Percentiles rank a stretch among this genome's conserved stretches.
Conservation (phyloP, 2,797 vertebrate species). For the Platyrinchus mystaceus region DNA sequence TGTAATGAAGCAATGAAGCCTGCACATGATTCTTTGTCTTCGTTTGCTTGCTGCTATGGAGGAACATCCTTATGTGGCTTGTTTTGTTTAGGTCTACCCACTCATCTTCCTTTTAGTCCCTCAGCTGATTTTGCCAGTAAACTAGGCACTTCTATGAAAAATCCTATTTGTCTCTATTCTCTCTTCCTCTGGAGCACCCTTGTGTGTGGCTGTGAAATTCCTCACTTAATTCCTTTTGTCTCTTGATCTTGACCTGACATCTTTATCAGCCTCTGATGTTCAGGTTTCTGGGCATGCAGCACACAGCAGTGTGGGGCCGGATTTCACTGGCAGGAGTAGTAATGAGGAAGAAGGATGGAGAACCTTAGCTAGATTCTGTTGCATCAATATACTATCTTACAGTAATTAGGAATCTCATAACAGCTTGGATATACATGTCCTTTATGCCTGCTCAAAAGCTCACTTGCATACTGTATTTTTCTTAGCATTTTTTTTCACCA, state of each 20-base stretch:
- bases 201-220: neutral
- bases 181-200: neutral
- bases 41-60: neutral
- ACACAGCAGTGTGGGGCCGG: neutral
- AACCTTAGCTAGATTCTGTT: neutral
- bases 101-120: neutral
- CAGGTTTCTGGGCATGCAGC: neutral
- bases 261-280: neutral
- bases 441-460: neutral
- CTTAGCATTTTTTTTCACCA: neutral
- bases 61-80: neutral
- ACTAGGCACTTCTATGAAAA: neutral
- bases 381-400: neutral
- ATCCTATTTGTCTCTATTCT: neutral
- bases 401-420: neutral
- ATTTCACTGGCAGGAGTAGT: neutral
- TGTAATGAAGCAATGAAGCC: neutral
- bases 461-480: neutral
- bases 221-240: neutral
- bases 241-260: neutral
- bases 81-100: neutral
- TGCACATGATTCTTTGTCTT: neutral
- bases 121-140: neutral
- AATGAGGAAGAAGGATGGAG: neutral
- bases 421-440: neutral